Evolutionary conservation across 2,113 vertebrate species (phyloP).

Genomic region (Prinia subflava): DNA sequence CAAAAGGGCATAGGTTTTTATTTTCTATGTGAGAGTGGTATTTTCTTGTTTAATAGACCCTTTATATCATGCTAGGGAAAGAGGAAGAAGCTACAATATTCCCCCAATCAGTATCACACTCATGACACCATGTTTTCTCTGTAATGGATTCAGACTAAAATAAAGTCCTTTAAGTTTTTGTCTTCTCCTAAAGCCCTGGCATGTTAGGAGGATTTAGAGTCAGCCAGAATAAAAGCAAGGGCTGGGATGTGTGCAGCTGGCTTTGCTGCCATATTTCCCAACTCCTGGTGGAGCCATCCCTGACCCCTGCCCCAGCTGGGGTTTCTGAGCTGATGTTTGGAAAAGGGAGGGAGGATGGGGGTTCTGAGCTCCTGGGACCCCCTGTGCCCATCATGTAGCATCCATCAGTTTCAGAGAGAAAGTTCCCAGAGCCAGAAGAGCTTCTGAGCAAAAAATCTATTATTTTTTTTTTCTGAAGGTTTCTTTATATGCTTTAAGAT

Average conservation of each 20-base stretch:
- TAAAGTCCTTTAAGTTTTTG: not conserved
- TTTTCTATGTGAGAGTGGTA: not conserved
- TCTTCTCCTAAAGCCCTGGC: not conserved
- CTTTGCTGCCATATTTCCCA: not conserved
- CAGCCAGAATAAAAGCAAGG: not conserved
- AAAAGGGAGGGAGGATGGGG: not conserved
- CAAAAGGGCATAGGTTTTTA: not conserved
- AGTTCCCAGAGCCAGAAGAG: not conserved
- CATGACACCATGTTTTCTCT: not conserved
- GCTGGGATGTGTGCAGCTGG: not conserved
- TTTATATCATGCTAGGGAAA: not conserved
- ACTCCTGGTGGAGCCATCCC: not conserved
- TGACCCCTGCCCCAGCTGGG: fast-evolving
- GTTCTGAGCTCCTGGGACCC: not conserved
- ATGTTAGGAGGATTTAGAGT: not conserved
- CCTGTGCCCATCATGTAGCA: fast-evolving
- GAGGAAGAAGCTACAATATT: not conserved
- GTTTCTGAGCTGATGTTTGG: not conserved
- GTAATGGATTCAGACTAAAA: not conserved
- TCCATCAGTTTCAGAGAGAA: not conserved
- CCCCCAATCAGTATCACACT: not conserved
- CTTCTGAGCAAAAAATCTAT: not conserved
- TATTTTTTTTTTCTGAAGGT: not conserved
- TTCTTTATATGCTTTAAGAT: not conserved
- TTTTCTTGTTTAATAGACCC: not conserved